Evolutionary conservation across 2,888 invertebrate species (phyloP).

Genomic region (Meta bourneti): DNA sequence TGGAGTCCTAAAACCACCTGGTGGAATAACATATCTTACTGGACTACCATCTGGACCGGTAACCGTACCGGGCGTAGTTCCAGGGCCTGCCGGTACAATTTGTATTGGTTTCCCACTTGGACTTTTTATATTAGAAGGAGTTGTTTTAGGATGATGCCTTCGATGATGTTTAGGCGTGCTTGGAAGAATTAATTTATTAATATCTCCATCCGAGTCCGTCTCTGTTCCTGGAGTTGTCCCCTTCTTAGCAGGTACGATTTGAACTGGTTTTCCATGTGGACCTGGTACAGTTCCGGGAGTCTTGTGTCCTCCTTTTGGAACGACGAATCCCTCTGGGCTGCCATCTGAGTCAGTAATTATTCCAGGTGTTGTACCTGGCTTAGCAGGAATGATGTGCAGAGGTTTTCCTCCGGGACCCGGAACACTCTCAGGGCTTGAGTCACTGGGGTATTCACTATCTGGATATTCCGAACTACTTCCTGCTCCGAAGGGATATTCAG

Average conservation of each 20-base stretch:
- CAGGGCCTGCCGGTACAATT: slow-evolving; percentile 12
- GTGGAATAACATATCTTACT: not conserved
- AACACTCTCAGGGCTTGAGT: not conserved
- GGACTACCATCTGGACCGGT: slow-evolving; percentile 11
- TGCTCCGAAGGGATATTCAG: not conserved
- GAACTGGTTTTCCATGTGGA: slow-evolving; percentile 8
- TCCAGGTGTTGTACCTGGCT: slow-evolving; percentile 2
- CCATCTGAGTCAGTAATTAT: not conserved
- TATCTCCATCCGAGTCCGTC: slow-evolving; percentile 16
- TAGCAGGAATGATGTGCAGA: not conserved
- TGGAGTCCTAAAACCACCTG: slow-evolving; percentile 19
- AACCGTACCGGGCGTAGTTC: not conserved
- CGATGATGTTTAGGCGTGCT: not conserved
- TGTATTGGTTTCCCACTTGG: slow-evolving; percentile 16
- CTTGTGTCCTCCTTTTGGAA: slow-evolving; percentile 11
- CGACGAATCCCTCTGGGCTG: slow-evolving; percentile 3
- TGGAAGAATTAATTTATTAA: slow-evolving; percentile 4
- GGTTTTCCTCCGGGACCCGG: not conserved
- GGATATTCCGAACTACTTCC: not conserved
- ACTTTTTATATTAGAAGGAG: not conserved
- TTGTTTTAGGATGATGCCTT: not conserved
- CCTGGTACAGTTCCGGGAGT: slow-evolving; percentile 29
- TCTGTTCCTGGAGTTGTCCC: slow-evolving; percentile 30
- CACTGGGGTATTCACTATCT: not conserved
- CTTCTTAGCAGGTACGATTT: not conserved